These are phyloP conservation scores for Pygathrix nemaeus DNA, from an alignment of 2,113 vertebrate species.

Conservation along the genomic window DNA sequence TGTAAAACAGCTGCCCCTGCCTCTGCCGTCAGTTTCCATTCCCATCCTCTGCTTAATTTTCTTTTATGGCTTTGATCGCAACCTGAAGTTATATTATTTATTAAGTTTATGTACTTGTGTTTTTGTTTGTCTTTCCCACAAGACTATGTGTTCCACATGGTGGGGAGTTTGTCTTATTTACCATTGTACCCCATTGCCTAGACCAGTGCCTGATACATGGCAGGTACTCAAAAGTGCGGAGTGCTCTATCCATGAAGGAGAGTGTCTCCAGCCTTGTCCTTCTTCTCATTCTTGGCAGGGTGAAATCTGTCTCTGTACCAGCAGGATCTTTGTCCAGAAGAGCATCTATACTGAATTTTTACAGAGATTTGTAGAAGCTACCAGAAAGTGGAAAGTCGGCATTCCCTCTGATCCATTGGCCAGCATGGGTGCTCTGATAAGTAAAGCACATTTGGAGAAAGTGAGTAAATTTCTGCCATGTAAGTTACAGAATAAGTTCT, in stretches of 20 bases:
- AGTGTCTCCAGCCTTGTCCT: not conserved
- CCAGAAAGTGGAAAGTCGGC: conserved; percentile 93
- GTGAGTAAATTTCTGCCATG: conserved; percentile 77
- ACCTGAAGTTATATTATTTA: not conserved
- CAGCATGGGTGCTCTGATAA: conserved; percentile 93
- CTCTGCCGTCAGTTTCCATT: not conserved
- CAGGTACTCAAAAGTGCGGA: not conserved
- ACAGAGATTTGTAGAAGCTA: conserved; percentile 91
- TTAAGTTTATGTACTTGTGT: not conserved
- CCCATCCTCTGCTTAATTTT: not conserved
- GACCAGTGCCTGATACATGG: too few species aligned
- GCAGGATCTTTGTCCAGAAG: conserved; percentile 96
- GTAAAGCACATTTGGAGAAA: conserved; percentile 96
- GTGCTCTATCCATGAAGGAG: not conserved
- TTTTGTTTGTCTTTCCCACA: not conserved
- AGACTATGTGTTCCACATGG: not conserved
- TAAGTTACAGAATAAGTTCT: not conserved
- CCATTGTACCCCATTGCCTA: not conserved
- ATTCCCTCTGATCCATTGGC: conserved; percentile 88
- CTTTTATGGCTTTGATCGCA: not conserved
- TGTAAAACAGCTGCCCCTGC: not conserved
- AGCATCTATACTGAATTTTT: conserved; percentile 93
- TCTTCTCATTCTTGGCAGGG: conserved; percentile 85
- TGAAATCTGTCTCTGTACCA: conserved; percentile 98
- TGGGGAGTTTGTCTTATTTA: not conserved